Evolutionary conservation across 2,113 vertebrate genomes (phyloP).

Genomic region (Epinephelus moara): DNA sequence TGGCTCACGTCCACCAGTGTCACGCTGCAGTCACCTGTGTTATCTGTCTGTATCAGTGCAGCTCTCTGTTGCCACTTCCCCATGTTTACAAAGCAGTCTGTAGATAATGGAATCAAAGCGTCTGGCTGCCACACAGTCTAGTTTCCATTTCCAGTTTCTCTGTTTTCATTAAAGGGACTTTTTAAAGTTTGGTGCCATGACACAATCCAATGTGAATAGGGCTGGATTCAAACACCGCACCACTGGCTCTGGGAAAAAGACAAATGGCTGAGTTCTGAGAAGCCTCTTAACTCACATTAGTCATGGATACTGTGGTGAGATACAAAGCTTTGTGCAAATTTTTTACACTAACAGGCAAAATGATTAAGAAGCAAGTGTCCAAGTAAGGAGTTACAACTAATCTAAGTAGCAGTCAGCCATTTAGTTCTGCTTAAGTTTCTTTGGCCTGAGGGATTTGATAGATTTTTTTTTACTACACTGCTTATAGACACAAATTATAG

Average conservation of each 20-base stretch:
- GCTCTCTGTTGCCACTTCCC: conserved; percentile 19
- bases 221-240: conserved; percentile 8
- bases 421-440: not conserved
- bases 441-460: not conserved
- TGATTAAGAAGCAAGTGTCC: not conserved
- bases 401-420: not conserved
- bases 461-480: not conserved
- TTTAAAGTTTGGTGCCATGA: not conserved
- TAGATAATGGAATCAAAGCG: conserved; percentile 31
- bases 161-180: not conserved
- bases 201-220: not conserved
- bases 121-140: conserved; percentile 25
- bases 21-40: conserved; percentile 37
- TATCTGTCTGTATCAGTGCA: conserved; percentile 51
- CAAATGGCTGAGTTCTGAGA: conserved; percentile 16
- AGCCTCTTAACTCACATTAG: conserved; percentile 6
- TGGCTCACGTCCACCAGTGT: not conserved
- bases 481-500: not conserved
- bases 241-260: not conserved
- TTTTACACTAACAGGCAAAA: not conserved
- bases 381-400: not conserved
- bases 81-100: conserved; percentile 56
- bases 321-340: not conserved
- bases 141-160: conserved; percentile 11
- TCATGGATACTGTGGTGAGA: conserved; percentile 4